These are phyloP conservation scores for Gortyna flavago DNA, from an alignment of 2,888 invertebrate genomes.

Conservation along the genomic window DNA sequence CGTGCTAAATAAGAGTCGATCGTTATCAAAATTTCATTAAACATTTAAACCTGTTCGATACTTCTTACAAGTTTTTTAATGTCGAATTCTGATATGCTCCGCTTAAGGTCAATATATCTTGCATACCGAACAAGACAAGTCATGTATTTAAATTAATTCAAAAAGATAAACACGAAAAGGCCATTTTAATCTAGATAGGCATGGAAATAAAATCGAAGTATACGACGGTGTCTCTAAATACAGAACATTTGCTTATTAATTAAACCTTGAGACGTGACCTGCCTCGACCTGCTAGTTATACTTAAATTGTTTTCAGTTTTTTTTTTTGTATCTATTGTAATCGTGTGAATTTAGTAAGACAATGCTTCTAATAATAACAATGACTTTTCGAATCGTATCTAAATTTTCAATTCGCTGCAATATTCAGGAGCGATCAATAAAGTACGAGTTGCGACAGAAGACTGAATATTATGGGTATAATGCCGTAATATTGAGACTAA, in stretches of 20 bases:
- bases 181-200: constrained; percentile 54
- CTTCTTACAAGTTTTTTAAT: constrained; percentile 15
- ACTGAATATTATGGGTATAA: constrained; percentile 18
- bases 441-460: not conserved
- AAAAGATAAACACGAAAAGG: constrained; percentile 34
- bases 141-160: constrained; percentile 46
- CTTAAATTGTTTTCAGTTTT: constrained; percentile 28
- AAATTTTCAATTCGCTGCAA: not conserved
- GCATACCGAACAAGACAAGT: constrained; percentile 39
- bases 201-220: constrained; percentile 56
- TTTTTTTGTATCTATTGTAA: constrained; percentile 20
- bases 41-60: constrained; percentile 41
- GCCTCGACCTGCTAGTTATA: constrained; percentile 25
- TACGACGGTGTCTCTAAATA: constrained; percentile 28
- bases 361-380: constrained; percentile 15
- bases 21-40: constrained; percentile 38
- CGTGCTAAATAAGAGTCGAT: constrained; percentile 22
- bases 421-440: constrained; percentile 22
- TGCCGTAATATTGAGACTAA: constrained; percentile 15
- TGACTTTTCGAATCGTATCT: not conserved
- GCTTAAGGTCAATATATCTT: constrained; percentile 55
- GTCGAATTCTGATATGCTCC: constrained; percentile 15
- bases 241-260: constrained; percentile 38
- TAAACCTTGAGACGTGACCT: constrained; percentile 50
- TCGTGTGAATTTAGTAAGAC: constrained; percentile 21